phyloP scores from a whole-genome alignment of 2,888 invertebrate species.

The Napeogenes sylphis region DNA sequence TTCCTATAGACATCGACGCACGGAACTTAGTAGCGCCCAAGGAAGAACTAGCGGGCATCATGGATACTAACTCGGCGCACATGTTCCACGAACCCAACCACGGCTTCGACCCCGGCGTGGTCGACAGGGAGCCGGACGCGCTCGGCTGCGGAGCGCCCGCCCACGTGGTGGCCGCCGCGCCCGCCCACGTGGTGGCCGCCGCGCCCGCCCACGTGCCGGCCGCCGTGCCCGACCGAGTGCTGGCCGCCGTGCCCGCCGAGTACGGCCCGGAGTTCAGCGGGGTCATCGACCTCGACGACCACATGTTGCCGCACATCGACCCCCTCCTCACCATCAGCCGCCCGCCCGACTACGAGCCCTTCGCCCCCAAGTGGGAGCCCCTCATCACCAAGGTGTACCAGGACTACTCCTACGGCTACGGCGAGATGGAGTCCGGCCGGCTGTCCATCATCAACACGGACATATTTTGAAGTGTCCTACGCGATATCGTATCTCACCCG shows the following conservation, averaged over 20 bases:
- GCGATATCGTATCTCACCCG: conserved; percentile 34
- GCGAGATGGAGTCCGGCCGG: conserved; percentile 39
- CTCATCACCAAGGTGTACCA: conserved; percentile 50
- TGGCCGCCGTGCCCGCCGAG: background rate
- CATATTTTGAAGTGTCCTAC: conserved; percentile 44
- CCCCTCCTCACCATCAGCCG: conserved; percentile 52
- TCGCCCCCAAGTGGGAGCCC: conserved; percentile 45
- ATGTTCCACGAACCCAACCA: conserved; percentile 26
- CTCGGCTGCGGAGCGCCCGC: conserved; percentile 31
- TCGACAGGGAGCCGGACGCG: conserved; percentile 42
- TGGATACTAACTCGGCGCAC: background rate
- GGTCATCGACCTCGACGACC: conserved; percentile 52
- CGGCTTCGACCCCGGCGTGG: conserved; percentile 39
- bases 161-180: conserved; percentile 25
- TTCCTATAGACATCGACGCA: conserved; percentile 6
- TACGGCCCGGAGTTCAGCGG: conserved; percentile 23
- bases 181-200: conserved; percentile 39
- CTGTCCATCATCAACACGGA: conserved; percentile 51
- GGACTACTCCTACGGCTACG: conserved; percentile 37
- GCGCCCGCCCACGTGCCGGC: conserved; percentile 35
- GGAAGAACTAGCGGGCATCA: conserved; percentile 9
- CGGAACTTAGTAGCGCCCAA: background rate
- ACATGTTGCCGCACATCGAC: conserved; percentile 61
- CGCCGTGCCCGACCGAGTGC: conserved; percentile 35
- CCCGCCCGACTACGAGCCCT: conserved; percentile 9